Evolutionary conservation across 2,113 vertebrate species (phyloP), one percentile per base, ranked within the genome.

Genomic region (Phasianus colchicus): DNA sequence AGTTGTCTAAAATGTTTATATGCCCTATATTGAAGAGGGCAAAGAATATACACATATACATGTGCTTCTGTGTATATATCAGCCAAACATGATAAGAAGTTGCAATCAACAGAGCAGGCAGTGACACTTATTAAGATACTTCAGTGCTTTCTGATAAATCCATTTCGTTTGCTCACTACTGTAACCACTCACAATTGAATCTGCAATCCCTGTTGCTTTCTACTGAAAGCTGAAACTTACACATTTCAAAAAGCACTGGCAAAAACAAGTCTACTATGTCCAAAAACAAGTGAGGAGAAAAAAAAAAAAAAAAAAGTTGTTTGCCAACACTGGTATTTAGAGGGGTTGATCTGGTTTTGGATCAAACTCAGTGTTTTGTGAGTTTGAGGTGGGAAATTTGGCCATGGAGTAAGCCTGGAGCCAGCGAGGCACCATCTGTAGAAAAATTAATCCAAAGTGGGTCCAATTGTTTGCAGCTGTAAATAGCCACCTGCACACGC

Each of bases 51-150:
- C 3, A 34, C 27, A 63, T 12, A 61, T 27, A 63, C 10, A 32
- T 5, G 12, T 15, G n/a, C 9, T 10, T 13, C 4, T 14, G 25
- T 3, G 3, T 14, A 47, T 5, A 0, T 10, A 36, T 21, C 64
- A 75, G 10, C 10, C 16, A 64, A 71, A 71, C 3, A 4, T 3
- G 12, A 42, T 24, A 55, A 83, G 14, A 85, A 79, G 29, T 18
- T n/a, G 20, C 54, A 83, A 42, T 22, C 22, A 15, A 3, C 29
- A 65, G 20, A 75, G 47, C 30, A 61, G 58, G 45, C 9, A 80
- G 32, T 17, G 40, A 72, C 22, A 34, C 0, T 0, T 24, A 63
- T 27, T 47, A 50, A 71, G 73, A 32, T 9, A 63, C 40, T 69
- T 89, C 27, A 73, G 9, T 18, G 45, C 4, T 27, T 86, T 90